Base-by-base conservation (phyloP, 2,888 invertebrate species). In the Nowickia ferox region DNA sequence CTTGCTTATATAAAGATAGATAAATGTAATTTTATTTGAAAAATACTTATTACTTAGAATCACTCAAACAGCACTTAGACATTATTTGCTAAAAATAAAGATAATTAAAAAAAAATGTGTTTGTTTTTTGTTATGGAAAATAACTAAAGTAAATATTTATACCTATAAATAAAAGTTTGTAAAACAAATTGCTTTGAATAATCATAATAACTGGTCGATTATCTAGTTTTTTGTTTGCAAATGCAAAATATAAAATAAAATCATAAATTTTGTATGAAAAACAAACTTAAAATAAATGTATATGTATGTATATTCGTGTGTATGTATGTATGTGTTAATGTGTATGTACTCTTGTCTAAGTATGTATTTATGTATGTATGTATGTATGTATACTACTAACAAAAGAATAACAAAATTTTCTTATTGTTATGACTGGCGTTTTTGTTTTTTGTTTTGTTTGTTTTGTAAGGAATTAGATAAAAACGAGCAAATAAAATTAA, bases 51-150 rank as follows among this genome's bases (percentile, higher is more conserved):
- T 86, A 83, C 53, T 72, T 83, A 86, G 79, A 86, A 86, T 86
- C 86, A 86, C 86, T 86, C 86, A 79, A 75, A 83, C 83, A 86
- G 86, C 86, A 86, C 86, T 86, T 86, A 83, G 66, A 82, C 78
- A 72, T 86, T 83, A 83, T 72, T 83, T 80, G 72, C 71, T 86
- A 72, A 84, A 74, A 78, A 74, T 72, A 68, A 80, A 61, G 55
- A 71, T 84, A 74, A 80, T 78, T 76, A 78, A 78, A 85, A 85
- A 68, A 68, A 40, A n/a, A n/a, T n/a, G n/a, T n/a, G n/a, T 59
- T 44, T 63, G 55, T 19, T 40, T 74, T 68, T 51, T 57, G 61
- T 75, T 51, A 63, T 63, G 63, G 61, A 71, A 75, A 76, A 75
- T 53, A 83, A 77, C 46, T 77, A 66, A 53, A 59, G 66, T 72